phyloP scores from a whole-genome alignment of 2,797 vertebrate species.

The Ispidina lecontei region DNA sequence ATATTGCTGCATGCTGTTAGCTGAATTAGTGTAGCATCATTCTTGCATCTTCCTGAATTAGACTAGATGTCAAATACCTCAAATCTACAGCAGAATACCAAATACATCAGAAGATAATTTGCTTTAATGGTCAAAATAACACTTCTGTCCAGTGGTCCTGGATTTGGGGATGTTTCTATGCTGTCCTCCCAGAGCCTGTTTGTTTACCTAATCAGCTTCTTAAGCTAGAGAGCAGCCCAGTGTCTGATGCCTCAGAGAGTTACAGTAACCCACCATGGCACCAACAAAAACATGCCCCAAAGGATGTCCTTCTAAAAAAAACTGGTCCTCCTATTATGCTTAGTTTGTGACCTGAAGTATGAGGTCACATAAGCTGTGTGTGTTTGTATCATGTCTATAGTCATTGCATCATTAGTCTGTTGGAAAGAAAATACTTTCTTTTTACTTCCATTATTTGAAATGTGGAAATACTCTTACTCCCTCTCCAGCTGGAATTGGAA shows the following conservation, averaged over 20 bases:
- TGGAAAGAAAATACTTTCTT: neutral
- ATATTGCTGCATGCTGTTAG: neutral
- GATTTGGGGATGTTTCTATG: neutral
- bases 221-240: neutral
- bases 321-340: neutral
- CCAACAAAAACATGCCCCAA: neutral
- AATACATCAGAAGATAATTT: neutral
- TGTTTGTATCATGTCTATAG: neutral
- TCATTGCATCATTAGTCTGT: neutral
- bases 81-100: neutral
- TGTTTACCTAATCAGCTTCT: neutral
- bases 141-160: neutral
- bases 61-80: neutral
- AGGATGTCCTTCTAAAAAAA: neutral
- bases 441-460: neutral
- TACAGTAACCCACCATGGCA: neutral
- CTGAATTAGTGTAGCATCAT: neutral
- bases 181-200: neutral
- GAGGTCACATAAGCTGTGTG: neutral
- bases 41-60: neutral
- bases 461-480: neutral
- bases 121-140: neutral
- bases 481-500: neutral
- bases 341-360: neutral
- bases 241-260: neutral